A percentile compares a stretch with the other conserved stretches of the same genome.
Conservation (phyloP, 2,113 vertebrate species). For the Larimichthys polyactis region DNA sequence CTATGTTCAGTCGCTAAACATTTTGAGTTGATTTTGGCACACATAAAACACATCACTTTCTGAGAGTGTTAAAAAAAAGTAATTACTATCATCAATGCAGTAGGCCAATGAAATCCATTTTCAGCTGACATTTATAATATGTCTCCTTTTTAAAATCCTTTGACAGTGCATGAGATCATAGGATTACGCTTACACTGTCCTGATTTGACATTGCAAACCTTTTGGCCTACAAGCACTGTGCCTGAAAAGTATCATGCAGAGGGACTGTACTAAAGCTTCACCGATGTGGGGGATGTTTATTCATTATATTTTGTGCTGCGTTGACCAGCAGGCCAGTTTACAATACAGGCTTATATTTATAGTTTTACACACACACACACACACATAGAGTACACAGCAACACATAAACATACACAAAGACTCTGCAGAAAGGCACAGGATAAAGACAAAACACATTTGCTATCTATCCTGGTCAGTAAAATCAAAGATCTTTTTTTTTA, state of each 20-base stretch:
- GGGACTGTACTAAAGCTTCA: background rate
- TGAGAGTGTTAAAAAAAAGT: background rate
- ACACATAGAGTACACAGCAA: background rate
- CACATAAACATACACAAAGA: background rate
- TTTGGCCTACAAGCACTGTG: background rate
- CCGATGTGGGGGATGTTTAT: background rate
- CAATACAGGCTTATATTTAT: background rate
- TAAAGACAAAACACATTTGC: background rate
- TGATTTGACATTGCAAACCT: conserved; percentile 1
- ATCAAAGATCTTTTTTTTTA: conserved; percentile 8
- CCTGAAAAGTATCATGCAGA: background rate
- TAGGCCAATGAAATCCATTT: conserved; percentile 1
- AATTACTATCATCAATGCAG: background rate
- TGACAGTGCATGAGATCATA: background rate
- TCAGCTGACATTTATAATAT: background rate
- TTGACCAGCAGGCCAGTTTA: conserved; percentile 4
- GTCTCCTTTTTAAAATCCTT: background rate
- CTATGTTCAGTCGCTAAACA: background rate
- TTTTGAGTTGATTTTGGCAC: background rate
- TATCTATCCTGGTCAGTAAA: conserved; percentile 2
- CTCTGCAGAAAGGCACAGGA: background rate
- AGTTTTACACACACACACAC: background rate
- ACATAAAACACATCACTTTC: background rate
- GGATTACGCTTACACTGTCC: background rate
- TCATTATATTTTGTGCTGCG: background rate